Evolutionary conservation across 2,888 invertebrate species (phyloP).

Genomic region (Monopis laevigella): DNA sequence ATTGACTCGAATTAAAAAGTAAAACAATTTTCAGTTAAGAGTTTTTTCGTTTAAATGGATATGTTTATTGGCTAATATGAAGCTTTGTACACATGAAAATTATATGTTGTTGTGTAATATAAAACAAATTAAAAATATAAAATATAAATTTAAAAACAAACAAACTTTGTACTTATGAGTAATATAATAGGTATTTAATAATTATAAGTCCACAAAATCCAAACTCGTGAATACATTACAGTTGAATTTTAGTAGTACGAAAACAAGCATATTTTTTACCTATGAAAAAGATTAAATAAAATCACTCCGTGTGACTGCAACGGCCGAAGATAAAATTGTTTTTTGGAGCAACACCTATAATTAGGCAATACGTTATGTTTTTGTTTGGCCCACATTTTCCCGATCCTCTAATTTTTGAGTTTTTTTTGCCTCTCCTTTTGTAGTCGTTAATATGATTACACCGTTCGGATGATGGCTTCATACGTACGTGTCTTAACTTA

Average conservation of each 20-base stretch:
- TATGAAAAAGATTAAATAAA: not conserved
- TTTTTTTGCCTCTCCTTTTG: constrained; percentile 66
- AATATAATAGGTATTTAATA: too few species aligned
- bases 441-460: constrained; percentile 69
- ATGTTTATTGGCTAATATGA: too few species aligned
- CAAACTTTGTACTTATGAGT: too few species aligned
- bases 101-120: not conserved
- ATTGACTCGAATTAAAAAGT: too few species aligned
- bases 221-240: too few species aligned
- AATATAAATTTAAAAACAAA: too few species aligned
- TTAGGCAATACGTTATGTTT: constrained; percentile 66
- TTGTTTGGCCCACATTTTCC: constrained; percentile 67
- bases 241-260: too few species aligned
- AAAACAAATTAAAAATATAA: not conserved
- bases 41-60: too few species aligned
- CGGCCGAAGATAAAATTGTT: constrained; percentile 59
- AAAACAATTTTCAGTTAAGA: too few species aligned
- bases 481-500: constrained; percentile 68
- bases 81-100: too few species aligned
- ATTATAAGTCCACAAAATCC: too few species aligned
- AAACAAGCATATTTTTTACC: not conserved
- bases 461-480: constrained; percentile 66
- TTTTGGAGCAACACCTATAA: constrained; percentile 64
- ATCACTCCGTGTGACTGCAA: constrained; percentile 38
- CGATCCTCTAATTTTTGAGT: constrained; percentile 65